A percentile compares a stretch with the other conserved stretches of the same genome.
These are phyloP conservation scores for Oxyteleia sp. DNA, from an alignment of 2,888 invertebrate genomes.

Conservation along the genomic window DNA sequence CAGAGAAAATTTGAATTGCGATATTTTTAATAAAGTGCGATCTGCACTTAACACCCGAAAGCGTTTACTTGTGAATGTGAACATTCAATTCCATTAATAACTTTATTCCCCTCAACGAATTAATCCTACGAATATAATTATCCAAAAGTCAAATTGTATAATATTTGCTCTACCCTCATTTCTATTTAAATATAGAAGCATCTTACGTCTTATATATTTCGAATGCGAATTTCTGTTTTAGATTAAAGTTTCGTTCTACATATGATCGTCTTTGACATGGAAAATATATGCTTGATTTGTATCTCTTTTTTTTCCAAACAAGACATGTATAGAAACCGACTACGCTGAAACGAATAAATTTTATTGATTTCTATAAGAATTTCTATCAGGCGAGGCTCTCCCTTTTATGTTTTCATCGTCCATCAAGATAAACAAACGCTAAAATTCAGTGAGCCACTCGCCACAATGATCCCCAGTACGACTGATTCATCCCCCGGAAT, in stretches of 20 bases:
- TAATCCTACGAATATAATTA: too few species aligned
- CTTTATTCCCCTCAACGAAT: too few species aligned
- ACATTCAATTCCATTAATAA: too few species aligned
- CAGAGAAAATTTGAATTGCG: too few species aligned
- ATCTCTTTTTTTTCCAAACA: not conserved
- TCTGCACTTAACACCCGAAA: too few species aligned
- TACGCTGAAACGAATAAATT: slow-evolving; percentile 9
- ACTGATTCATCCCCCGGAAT: not conserved
- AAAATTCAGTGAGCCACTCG: not conserved
- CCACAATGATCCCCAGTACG: not conserved
- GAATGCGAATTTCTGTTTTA: not conserved
- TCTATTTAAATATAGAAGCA: too few species aligned
- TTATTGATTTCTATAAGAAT: slow-evolving; percentile 16
- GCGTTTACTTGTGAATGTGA: too few species aligned
- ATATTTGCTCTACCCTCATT: too few species aligned
- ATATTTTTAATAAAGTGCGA: too few species aligned
- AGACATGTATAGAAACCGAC: not conserved
- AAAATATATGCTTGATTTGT: not conserved
- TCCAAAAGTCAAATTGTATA: too few species aligned
- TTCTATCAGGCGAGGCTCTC: not conserved
- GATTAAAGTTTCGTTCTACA: not conserved
- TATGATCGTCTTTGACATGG: not conserved
- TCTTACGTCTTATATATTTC: too few species aligned
- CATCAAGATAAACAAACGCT: not conserved
- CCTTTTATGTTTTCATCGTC: not conserved